Conservation (phyloP, 2,113 vertebrate genomes). For the Centropus bengalensis region DNA sequence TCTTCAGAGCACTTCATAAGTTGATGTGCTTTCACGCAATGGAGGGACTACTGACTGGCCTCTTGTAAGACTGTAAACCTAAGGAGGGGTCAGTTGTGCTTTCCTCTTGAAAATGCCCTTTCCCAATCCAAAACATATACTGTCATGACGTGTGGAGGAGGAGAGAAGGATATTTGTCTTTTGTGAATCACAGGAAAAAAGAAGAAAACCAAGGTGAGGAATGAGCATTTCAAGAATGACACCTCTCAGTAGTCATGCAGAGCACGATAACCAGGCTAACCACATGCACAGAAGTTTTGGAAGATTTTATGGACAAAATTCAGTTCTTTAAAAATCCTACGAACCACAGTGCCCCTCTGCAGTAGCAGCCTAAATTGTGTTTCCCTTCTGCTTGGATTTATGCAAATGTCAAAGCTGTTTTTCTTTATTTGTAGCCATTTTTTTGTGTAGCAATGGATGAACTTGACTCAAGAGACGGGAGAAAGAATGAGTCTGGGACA, state of each 20-base stretch:
- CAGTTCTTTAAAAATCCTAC: neutral
- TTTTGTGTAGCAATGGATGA: constrained; percentile 62
- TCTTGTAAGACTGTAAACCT: neutral
- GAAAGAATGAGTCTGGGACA: constrained; percentile 59
- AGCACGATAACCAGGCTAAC: neutral
- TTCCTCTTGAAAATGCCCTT: neutral
- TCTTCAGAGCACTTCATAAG: neutral
- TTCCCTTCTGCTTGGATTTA: constrained; percentile 18
- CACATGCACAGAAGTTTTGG: neutral
- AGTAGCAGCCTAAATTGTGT: neutral
- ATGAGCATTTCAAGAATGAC: neutral
- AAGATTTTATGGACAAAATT: neutral
- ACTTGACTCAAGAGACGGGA: constrained; percentile 69
- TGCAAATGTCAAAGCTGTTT: constrained; percentile 43
- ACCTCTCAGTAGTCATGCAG: neutral
- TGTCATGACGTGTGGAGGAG: neutral
- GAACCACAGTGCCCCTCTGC: neutral
- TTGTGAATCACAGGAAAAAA: neutral
- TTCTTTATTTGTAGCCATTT: too few species aligned
- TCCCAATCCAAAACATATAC: neutral
- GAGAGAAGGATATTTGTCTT: neutral
- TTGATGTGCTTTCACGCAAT: neutral
- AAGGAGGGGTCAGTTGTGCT: neutral
- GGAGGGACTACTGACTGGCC: neutral
- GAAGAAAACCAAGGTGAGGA: neutral